Evolutionary conservation across 2,113 vertebrate genomes (phyloP), one percentile per base, ranked within the genome.

Genomic region (Phalacrocorax pelagicus): DNA sequence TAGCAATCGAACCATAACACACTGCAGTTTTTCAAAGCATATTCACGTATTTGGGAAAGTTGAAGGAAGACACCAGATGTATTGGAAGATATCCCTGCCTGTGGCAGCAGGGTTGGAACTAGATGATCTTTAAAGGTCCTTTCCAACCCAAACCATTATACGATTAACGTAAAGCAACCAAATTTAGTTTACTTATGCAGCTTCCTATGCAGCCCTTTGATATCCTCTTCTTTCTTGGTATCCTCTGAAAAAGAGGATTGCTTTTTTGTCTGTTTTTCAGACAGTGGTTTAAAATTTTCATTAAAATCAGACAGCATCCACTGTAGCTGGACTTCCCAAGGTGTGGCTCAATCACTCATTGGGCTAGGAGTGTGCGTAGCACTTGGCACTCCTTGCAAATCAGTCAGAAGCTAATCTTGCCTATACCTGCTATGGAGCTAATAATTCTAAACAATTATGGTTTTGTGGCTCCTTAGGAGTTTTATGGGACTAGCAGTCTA

Each of bases 21-120:
- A 0, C 16, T 18, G 4, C 42, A 23, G 34, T 5, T 1, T 27
- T 84, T 70, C 13, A 75, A 38, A 72, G 66, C 1, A 0, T 13
- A 3, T 32, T 44, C 2, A 0, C 26, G 29, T 23, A 9, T 12
- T 51, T n/a, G 24, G 6, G 24, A 15, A 57, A 47, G 29, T 30
- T 20, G 27, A 18, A 66, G 40, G 29, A 84, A 46, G 36, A 23
- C 32, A 44, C 10, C 13, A 24, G 15, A 27, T 32, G 13, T 59
- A 14, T 23, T 23, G 34, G 34, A 15, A 75, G 29, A 18, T 75
- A 1, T 22, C n/a, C 9, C 29, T 40, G 11, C 59, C 59, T 1
- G 1, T 55, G 59, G 32, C 27, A 17, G 46, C 24, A 10, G 14
- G 21, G 17, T 20, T 57, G 42, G 42, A 85, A 18, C 40, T 47